Evolutionary conservation across 2,113 vertebrate species (phyloP), one percentile per base, ranked within the genome.

Genomic region (Barbus barbus): DNA sequence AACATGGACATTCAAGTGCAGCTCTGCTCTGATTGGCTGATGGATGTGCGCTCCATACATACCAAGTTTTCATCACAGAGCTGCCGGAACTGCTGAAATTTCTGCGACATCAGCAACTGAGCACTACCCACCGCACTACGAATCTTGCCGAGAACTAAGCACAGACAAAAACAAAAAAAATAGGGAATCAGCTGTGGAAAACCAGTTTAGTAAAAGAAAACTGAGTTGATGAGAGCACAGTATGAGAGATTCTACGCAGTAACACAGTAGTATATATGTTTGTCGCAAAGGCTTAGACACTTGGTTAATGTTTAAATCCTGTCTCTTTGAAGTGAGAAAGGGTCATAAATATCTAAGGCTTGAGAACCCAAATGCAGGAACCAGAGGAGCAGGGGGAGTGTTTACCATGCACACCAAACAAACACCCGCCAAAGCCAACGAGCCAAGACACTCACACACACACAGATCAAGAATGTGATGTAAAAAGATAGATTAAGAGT

Each of bases 61-160:
- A 99, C 98, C 98, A 98, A 95, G 94, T 97, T 99, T 94, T 99
- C 97, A 94, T 98, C 96, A 93, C 98, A 99, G 89, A 99, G 97
- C 88, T 96, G 94, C 90, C 96, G 97, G 92, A 99, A 99, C 94
- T 99, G 97, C 91, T 98, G 97, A 91, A 98, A 96, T 93, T 98
- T 99, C 95, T 99, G 98, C 90, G 96, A 96, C 96, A 99, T 96
- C 89, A 99, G 95, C 92, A 98, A 96, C 91, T 98, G 97, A 84
- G 98, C 97, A 13, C 96, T 98, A 89, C 97, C 97, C 91, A 98
- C 97, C 0, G 84, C 81, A 38, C 84, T 73, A 3, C 78, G 81
- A 53, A 72, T 83, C 24, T 86, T 79, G 24, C 80, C 63, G 11
- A 77, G 76, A 51, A 83, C 82, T 83, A 84, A 16, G 56, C 78